A percentile compares a stretch with the other conserved stretches of the same genome.
These are phyloP conservation scores for Capromys pilorides DNA, from an alignment of 2,797 vertebrate species.

Conservation along the genomic window DNA sequence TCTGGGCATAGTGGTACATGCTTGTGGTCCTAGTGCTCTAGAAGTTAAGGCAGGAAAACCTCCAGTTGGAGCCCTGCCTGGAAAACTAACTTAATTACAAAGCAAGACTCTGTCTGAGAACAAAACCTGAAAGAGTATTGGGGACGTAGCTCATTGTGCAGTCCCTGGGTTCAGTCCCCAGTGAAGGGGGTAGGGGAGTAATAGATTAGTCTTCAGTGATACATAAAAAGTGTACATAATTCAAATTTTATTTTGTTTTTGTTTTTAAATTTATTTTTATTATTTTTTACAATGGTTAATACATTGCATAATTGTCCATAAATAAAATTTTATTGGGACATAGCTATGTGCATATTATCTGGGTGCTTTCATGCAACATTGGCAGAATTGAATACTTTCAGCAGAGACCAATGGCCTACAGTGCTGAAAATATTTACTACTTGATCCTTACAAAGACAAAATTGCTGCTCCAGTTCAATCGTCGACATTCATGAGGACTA, in stretches of 20 bases:
- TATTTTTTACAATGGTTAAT: too few species aligned
- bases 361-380: conserved; percentile 19
- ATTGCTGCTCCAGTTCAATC: conserved; percentile 1
- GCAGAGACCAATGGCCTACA: background rate
- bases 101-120: background rate
- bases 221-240: conserved; percentile 38
- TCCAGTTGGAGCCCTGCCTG: background rate
- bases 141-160: background rate
- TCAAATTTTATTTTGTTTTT: conserved; percentile 5
- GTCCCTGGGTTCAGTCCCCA: background rate
- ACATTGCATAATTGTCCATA: background rate
- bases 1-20: background rate
- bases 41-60: background rate
- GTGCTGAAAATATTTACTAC: conserved; percentile 35
- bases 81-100: background rate
- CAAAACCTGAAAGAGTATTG: background rate
- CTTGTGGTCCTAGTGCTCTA: background rate
- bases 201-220: background rate
- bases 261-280: too few species aligned
- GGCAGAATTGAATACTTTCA: conserved; percentile 1
- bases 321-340: conserved; percentile 48
- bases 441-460: conserved; percentile 38
- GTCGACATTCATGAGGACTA: conserved; percentile 2
- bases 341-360: background rate
- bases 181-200: background rate